Evolutionary conservation across 2,113 vertebrate species (phyloP).

Genomic region (Daphoenositta chrysoptera): DNA sequence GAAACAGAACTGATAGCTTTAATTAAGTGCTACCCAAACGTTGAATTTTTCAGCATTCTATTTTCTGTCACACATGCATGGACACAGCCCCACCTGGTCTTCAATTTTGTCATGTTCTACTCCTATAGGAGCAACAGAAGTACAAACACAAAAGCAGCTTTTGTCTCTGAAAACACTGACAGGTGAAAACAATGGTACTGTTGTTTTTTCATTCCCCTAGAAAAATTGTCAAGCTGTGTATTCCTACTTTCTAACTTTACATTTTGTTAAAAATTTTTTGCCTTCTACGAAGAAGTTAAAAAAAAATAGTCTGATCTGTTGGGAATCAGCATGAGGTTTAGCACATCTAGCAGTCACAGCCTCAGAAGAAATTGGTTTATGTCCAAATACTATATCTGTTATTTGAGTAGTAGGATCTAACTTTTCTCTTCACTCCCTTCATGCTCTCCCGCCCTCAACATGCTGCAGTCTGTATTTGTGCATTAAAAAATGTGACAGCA

Average conservation of each 20-base stretch:
- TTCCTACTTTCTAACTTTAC: neutral
- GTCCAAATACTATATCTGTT: neutral
- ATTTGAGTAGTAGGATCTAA: slow-evolving; percentile 5
- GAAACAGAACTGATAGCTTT: neutral
- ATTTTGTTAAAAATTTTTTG: neutral
- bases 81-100: neutral
- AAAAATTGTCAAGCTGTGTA: neutral
- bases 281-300: neutral
- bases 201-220: neutral
- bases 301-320: neutral
- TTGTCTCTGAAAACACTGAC: neutral
- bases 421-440: slow-evolving; percentile 5
- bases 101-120: neutral
- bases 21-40: neutral
- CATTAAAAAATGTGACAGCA: neutral
- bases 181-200: neutral
- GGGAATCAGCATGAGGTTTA: slow-evolving; percentile 26
- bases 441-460: neutral
- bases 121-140: neutral
- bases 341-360: neutral
- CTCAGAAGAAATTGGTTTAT: slow-evolving; percentile 8
- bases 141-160: neutral
- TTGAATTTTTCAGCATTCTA: neutral
- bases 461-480: slow-evolving; percentile 16
- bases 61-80: neutral